Percentiles rank a stretch among this genome's conserved stretches.
phyloP scores from a whole-genome alignment of 2,113 vertebrate species.

The Tenrec ecaudatus region DNA sequence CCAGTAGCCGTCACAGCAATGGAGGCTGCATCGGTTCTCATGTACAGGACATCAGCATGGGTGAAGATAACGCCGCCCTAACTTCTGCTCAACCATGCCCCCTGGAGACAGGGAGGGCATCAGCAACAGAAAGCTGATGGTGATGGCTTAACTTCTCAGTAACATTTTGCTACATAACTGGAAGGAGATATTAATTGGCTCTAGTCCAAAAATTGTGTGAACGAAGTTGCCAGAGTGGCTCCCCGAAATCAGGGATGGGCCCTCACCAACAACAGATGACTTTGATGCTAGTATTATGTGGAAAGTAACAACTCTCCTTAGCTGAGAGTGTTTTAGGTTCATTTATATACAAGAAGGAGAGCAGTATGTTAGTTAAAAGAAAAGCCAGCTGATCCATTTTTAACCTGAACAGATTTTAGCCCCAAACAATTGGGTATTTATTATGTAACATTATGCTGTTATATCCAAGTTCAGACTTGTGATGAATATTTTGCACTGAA shows the following conservation, averaged over 20 bases:
- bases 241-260: no score
- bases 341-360: background rate
- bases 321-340: no score
- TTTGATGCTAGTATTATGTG: no score
- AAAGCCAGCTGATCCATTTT: background rate
- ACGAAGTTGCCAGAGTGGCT: no score
- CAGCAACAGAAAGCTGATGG: background rate
- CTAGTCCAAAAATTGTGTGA: no score
- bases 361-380: background rate
- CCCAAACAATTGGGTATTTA: no score
- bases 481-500: background rate
- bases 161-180: no score
- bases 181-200: no score
- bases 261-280: no score
- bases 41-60: background rate
- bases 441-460: background rate
- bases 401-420: background rate
- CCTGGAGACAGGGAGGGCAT: constrained; percentile 27
- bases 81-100: constrained; percentile 58
- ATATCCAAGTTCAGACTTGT: background rate
- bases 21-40: background rate
- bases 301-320: no score
- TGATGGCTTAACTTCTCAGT: no score
- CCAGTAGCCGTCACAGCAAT: background rate
- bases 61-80: background rate